These are phyloP conservation scores for Peromyscus nudipes DNA, from an alignment of 2,797 vertebrate species.

Conservation along the genomic window DNA sequence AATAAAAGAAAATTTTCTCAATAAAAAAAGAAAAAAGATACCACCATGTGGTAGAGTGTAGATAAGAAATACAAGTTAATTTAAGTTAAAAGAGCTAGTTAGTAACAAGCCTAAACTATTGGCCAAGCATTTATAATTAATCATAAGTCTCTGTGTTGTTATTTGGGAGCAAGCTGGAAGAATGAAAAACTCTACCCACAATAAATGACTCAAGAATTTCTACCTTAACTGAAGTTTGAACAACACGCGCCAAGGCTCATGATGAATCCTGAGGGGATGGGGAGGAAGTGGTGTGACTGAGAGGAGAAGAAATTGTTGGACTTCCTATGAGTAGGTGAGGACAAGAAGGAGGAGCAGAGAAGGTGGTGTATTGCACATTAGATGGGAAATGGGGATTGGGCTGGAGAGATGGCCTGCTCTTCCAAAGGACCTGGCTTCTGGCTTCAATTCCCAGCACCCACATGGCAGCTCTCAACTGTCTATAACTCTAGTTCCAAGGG, in stretches of 20 bases:
- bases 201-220: conserved; percentile 10
- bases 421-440: not conserved
- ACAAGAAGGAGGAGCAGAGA: not conserved
- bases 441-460: not conserved
- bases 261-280: not conserved
- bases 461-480: not conserved
- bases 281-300: not conserved
- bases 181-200: not conserved
- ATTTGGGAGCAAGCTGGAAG: not conserved
- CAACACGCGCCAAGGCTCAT: too few relatives aligned
- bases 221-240: not conserved
- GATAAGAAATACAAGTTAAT: not conserved
- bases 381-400: not conserved
- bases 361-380: not conserved
- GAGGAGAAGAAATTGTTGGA: not conserved
- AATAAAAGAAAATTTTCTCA: too few relatives aligned
- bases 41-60: not conserved
- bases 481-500: not conserved
- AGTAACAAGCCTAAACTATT: not conserved
- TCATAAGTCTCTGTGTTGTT: not conserved
- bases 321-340: not conserved
- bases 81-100: not conserved
- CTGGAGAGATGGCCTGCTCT: not conserved
- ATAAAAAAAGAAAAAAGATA: not conserved
- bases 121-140: not conserved